A percentile compares a stretch with the other conserved stretches of the same genome.
Conservation (phyloP, 2,888 invertebrate species). For the Coronaproctus castanopsis region DNA sequence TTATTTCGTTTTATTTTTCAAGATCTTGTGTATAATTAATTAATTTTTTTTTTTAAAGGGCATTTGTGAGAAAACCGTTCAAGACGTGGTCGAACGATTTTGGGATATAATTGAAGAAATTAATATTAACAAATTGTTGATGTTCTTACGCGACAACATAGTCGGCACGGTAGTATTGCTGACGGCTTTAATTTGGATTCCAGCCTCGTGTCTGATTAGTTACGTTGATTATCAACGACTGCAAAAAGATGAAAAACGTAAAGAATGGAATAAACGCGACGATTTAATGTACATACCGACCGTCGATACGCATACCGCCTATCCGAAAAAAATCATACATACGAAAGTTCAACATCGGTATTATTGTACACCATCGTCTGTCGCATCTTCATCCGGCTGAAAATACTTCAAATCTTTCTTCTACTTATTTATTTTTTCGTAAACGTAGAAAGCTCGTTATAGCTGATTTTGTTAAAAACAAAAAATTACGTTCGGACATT, state of each 20-base stretch:
- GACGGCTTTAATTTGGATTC: conserved; percentile 86
- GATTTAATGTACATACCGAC: conserved; percentile 10
- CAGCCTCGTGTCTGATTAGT: conserved; percentile 58
- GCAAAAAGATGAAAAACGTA: conserved; percentile 20
- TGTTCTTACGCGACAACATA: conserved; percentile 77
- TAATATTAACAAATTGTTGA: conserved; percentile 74
- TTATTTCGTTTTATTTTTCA: too few relatives aligned
- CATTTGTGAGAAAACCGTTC: conserved; percentile 78
- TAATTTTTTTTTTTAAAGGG: conserved; percentile 38
- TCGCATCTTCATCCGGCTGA: neutral
- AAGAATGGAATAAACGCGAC: conserved; percentile 12
- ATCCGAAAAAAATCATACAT: conserved; percentile 10
- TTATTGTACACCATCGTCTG: neutral
- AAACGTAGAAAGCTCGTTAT: too few relatives aligned
- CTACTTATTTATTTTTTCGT: too few relatives aligned
- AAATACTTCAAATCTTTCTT: too few relatives aligned
- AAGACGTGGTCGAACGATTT: conserved; percentile 85
- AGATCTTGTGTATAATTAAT: too few relatives aligned
- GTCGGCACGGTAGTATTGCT: conserved; percentile 80
- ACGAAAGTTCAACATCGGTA: neutral
- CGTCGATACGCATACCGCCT: conserved; percentile 1
- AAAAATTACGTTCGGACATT: too few relatives aligned
- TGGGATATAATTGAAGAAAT: conserved; percentile 96
- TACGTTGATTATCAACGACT: conserved; percentile 61
- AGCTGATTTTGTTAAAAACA: too few relatives aligned